Conservation (phyloP, 2,113 vertebrate species). For the Rattus norvegicus region GRCr8 NC_086037.1:70270501-70271000, state of each 20-base stretch:
- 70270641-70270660: constrained; percentile 53
- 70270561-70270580: not conserved
- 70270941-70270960: not conserved
- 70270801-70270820: constrained; percentile 79
- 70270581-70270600: not conserved
- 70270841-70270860: constrained; percentile 53
- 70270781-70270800: constrained; percentile 75
- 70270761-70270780: constrained; percentile 77
- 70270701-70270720: constrained; percentile 64
- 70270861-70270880: constrained; percentile 54
- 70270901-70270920: constrained; percentile 49
- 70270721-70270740: constrained; percentile 69
- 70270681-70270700: constrained; percentile 71
- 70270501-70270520: not conserved
- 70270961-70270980: not conserved
- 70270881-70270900: constrained; percentile 51
- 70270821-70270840: constrained; percentile 44
- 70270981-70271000: not conserved
- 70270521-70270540: not conserved
- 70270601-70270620: not conserved
- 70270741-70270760: constrained; percentile 75
- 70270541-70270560: not conserved
- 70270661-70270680: constrained; percentile 77
- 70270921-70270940: constrained; percentile 64
- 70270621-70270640: not conserved